Conservation (phyloP, 1,140 invertebrate genomes). For the Neodiprion pinetum region DNA sequence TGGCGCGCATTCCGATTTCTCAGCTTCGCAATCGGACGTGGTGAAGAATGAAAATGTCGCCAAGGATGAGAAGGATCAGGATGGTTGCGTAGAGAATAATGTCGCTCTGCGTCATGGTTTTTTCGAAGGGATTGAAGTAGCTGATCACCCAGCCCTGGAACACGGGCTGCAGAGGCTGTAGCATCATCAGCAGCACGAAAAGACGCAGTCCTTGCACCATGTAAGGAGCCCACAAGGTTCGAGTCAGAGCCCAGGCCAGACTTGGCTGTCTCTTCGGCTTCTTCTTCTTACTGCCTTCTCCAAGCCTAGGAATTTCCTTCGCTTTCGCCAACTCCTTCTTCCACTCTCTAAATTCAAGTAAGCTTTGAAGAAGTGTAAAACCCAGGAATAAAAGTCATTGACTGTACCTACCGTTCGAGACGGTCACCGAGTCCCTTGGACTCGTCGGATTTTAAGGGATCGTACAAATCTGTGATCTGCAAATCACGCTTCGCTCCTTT, state of each 20-base stretch:
- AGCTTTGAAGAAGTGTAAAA: too few relatives aligned
- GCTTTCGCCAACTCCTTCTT: constrained; percentile 53
- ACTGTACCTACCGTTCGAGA: constrained; percentile 58
- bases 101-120: constrained; percentile 37
- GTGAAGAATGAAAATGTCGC: constrained; percentile 52
- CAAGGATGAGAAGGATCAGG: constrained; percentile 45
- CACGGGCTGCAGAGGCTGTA: constrained; percentile 59
- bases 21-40: constrained; percentile 58
- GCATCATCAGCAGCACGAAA: constrained; percentile 42
- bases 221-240: constrained; percentile 58
- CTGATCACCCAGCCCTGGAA: constrained; percentile 63
- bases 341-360: constrained; percentile 56
- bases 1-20: constrained; percentile 67
- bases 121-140: constrained; percentile 55
- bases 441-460: constrained; percentile 57
- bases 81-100: constrained; percentile 52
- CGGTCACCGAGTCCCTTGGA: constrained; percentile 55
- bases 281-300: constrained; percentile 39
- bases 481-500: constrained; percentile 62
- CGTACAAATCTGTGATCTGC: constrained; percentile 63
- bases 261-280: constrained; percentile 47
- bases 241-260: constrained; percentile 55
- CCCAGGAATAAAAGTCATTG: too few relatives aligned
- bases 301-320: constrained; percentile 44
- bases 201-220: constrained; percentile 52